These are phyloP conservation scores for Ypsolopha scabrella DNA, from an alignment of 2,888 invertebrate genomes.

Conservation along the genomic window DNA sequence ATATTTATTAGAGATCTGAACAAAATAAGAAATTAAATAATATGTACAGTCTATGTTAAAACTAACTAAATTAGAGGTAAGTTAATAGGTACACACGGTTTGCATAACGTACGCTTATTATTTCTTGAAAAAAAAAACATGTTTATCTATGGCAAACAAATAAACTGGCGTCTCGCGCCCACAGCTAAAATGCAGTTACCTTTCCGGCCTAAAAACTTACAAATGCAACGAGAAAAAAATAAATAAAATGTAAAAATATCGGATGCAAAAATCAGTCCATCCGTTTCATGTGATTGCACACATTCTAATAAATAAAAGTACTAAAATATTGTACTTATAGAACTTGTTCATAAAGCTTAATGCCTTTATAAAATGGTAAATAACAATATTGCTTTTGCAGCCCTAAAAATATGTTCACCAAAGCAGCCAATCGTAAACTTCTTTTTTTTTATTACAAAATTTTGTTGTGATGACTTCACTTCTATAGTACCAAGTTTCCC, in stretches of 20 bases:
- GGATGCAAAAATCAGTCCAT: conserved; percentile 61
- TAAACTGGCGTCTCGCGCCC: conserved; percentile 27
- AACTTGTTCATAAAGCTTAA: conserved; percentile 1
- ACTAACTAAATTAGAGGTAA: conserved; percentile 69
- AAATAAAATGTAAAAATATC: conserved; percentile 26
- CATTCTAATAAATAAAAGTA: conserved; percentile 32
- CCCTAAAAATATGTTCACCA: not conserved
- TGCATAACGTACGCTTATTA: conserved; percentile 44
- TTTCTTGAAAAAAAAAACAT: conserved; percentile 30
- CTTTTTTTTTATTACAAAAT: too few relatives aligned
- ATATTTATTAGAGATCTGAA: conserved; percentile 73
- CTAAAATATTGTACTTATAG: conserved; percentile 8
- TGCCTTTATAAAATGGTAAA: not conserved
- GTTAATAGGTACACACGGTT: conserved; percentile 68
- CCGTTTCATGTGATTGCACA: conserved; percentile 55
- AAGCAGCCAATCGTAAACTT: not conserved
- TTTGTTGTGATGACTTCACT: too few relatives aligned
- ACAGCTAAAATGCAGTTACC: conserved; percentile 28
- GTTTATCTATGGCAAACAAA: conserved; percentile 44
- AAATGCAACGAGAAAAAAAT: conserved; percentile 19
- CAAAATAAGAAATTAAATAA: conserved; percentile 72
- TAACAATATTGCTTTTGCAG: not conserved
- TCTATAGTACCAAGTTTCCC: too few relatives aligned
- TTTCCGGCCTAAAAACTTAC: conserved; percentile 26
- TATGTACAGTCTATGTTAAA: conserved; percentile 72